Evolutionary conservation across 1,140 invertebrate genomes (phyloP), one percentile per base, ranked within the genome.

Genomic region (Melitaea cinxia): DNA sequence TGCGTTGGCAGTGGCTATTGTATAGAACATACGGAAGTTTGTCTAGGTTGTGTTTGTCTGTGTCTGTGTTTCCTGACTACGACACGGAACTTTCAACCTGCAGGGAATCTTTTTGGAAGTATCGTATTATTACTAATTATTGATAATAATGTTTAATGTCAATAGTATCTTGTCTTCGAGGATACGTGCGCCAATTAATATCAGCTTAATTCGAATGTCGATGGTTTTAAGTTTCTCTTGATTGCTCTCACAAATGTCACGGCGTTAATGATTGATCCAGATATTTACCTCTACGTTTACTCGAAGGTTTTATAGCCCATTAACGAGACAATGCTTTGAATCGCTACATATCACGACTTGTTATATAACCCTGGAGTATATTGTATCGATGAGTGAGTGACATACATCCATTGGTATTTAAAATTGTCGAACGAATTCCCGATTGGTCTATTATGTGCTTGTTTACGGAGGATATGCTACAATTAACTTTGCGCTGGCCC

Each of bases 401-500:
- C 4, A 42, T 15, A 33, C 9, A 33, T 42, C 15, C 1, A 42
- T 17, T 7, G n/a, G 15, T 17, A 6, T 5, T 17, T 9, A 1
- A 15, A 17, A 17, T 7, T 17, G 2, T 42, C 12, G 37, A 17
- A 42, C 6, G 9, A 54, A 54, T 54, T 54, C 30, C 17, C 14
- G 30, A 39, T 24, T 39, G 14, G 2, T 15, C 17, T 1, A 15
- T 10, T 10, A 5, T 15, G 12, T n/a, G 54, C 15, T 26, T 28
- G 37, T 56, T 56, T 28, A 42, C 35, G 37, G 21, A 56, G 54
- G 53, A 42, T 56, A 39, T 56, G 19, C 1, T 23, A 39, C 53
- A 56, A 21, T 56, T 56, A 56, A 56, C 42, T 56, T 19, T 39
- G 53, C 12, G 24, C 33, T 7, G 53, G 54, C 35, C 37, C 15